These are phyloP conservation scores for Pavo muticus DNA, from an alignment of 2,113 vertebrate genomes.

Conservation along the genomic window DNA sequence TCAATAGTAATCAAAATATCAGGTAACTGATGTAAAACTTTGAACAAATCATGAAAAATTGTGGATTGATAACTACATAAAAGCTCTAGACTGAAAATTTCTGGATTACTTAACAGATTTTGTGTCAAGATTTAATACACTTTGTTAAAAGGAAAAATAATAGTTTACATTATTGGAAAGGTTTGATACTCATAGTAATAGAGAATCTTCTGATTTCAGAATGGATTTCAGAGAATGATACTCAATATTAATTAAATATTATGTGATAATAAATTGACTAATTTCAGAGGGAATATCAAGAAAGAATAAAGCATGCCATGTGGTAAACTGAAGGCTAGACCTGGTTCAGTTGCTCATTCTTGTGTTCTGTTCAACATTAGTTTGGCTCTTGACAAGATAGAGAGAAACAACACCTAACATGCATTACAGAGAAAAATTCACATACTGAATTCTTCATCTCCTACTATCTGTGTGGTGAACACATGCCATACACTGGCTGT, in stretches of 20 bases:
- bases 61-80: not conserved
- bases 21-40: not conserved
- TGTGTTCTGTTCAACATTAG: not conserved
- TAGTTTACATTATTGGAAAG: not conserved
- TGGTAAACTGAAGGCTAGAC: not conserved
- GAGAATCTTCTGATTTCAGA: not conserved
- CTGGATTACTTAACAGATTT: not conserved
- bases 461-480: not conserved
- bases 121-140: not conserved
- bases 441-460: not conserved
- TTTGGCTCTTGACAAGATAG: not conserved
- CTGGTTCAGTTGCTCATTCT: not conserved
- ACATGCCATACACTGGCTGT: not conserved
- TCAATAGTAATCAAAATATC: not conserved
- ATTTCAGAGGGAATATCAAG: not conserved
- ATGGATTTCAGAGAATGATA: not conserved
- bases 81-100: not conserved
- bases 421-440: not conserved
- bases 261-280: not conserved
- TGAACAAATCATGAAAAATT: not conserved
- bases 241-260: not conserved
- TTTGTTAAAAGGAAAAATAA: not conserved
- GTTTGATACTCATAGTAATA: not conserved
- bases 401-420: not conserved
- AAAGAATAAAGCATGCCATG: not conserved